These are phyloP conservation scores for Phengaris arion DNA, from an alignment of 2,888 invertebrate genomes.

Conservation along the genomic window DNA sequence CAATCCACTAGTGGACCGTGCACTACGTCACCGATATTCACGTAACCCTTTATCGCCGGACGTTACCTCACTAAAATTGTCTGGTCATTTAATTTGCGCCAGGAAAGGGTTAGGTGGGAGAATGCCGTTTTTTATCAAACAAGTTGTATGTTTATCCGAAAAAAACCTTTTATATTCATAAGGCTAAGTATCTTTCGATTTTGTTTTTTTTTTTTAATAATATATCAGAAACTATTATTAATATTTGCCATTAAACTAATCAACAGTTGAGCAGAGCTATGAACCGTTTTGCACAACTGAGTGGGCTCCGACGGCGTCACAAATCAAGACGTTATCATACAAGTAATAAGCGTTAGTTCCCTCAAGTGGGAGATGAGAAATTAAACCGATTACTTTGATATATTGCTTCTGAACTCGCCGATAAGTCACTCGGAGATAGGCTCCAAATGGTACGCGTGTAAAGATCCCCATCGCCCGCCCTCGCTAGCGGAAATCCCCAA, in stretches of 20 bases:
- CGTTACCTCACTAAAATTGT: not conserved
- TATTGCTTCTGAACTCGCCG: constrained; percentile 74
- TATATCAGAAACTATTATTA: too few relatives aligned
- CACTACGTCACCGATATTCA: not conserved
- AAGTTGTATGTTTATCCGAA: not conserved
- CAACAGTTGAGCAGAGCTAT: not conserved
- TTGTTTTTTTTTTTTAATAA: too few relatives aligned
- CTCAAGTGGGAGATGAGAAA: constrained; percentile 75
- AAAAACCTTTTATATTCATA: too few relatives aligned
- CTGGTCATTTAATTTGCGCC: not conserved
- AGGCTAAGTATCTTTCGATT: too few relatives aligned
- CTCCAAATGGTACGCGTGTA: constrained; percentile 72
- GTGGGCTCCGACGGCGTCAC: constrained; percentile 41
- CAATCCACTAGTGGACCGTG: not conserved
- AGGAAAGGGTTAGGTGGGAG: not conserved
- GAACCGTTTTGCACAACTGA: constrained; percentile 22
- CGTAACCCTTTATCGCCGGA: constrained; percentile 11
- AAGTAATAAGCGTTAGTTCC: constrained; percentile 66
- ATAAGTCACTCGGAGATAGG: constrained; percentile 75
- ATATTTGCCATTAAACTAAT: not conserved
- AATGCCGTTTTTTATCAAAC: not conserved
- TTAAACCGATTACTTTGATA: constrained; percentile 79
- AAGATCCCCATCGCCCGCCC: constrained; percentile 69
- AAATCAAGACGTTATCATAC: constrained; percentile 61
- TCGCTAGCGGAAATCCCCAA: constrained; percentile 41